phyloP scores from a whole-genome alignment of 2,797 vertebrate genomes.

The Poeciliopsis paucimaculata region DNA sequence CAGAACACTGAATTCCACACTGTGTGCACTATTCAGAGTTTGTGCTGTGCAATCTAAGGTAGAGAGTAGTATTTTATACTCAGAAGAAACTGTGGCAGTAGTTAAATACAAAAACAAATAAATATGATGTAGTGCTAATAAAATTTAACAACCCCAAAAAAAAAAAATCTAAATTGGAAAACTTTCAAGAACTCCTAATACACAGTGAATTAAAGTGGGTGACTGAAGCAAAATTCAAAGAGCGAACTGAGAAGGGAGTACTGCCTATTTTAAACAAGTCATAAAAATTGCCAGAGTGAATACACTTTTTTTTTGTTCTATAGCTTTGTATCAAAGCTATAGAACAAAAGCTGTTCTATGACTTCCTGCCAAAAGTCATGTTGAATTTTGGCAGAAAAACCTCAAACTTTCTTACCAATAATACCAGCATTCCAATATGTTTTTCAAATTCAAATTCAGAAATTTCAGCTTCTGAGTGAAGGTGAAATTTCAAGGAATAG shows the following conservation, averaged over 20 bases:
- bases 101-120: background rate
- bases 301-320: background rate
- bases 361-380: background rate
- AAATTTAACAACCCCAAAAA: background rate
- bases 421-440: background rate
- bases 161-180: background rate
- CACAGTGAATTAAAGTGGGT: background rate
- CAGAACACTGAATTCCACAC: background rate
- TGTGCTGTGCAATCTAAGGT: background rate
- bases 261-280: background rate
- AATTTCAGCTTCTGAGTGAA: background rate
- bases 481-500: background rate
- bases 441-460: background rate
- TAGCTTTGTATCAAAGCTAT: background rate
- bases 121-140: background rate
- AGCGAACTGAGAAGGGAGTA: too few species aligned
- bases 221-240: too few species aligned
- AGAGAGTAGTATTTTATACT: background rate
- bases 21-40: background rate
- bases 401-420: background rate
- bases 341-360: too few species aligned
- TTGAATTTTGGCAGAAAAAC: background rate
- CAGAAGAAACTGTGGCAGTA: background rate
- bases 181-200: background rate
- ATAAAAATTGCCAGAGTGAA: background rate